A percentile compares a stretch with the other conserved stretches of the same genome.
These are phyloP conservation scores for Ptilonorhynchus violaceus DNA, from an alignment of 2,113 vertebrate genomes.

Conservation along the genomic window DNA sequence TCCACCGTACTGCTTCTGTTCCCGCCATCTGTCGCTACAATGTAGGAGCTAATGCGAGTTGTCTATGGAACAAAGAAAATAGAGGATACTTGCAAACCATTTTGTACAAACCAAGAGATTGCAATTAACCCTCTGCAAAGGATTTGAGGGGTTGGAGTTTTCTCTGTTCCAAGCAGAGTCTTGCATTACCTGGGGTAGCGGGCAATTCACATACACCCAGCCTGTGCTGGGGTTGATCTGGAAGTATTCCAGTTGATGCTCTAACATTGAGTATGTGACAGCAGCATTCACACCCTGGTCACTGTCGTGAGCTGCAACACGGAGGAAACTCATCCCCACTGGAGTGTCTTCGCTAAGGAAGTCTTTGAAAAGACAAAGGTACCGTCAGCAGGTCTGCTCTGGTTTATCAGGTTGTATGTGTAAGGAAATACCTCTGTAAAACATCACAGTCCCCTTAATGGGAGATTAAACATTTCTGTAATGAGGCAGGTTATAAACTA, in stretches of 20 bases:
- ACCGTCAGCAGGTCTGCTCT: background rate
- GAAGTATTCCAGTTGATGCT: conserved; percentile 80
- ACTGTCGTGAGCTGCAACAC: conserved; percentile 81
- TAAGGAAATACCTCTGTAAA: background rate
- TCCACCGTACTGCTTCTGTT: conserved; percentile 85
- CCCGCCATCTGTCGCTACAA: conserved; percentile 84
- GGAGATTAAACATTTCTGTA: background rate
- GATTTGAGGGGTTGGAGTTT: background rate
- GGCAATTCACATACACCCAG: conserved; percentile 85
- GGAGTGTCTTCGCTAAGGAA: conserved; percentile 85
- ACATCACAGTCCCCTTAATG: background rate
- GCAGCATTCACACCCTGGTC: conserved; percentile 88
- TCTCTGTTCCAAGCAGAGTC: background rate
- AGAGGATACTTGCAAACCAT: background rate
- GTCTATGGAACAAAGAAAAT: conserved; percentile 53
- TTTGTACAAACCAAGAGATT: background rate
- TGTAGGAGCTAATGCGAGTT: conserved; percentile 69
- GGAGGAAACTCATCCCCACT: conserved; percentile 84
- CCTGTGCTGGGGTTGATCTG: conserved; percentile 86
- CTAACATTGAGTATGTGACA: conserved; percentile 81
- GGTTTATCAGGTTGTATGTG: background rate
- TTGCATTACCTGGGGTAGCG: conserved; percentile 77
- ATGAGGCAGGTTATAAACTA: background rate
- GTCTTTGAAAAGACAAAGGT: conserved; percentile 68
- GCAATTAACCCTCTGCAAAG: background rate